Conservation (phyloP, 2,113 vertebrate species). For the Heterotilapia buettikoferi region DNA sequence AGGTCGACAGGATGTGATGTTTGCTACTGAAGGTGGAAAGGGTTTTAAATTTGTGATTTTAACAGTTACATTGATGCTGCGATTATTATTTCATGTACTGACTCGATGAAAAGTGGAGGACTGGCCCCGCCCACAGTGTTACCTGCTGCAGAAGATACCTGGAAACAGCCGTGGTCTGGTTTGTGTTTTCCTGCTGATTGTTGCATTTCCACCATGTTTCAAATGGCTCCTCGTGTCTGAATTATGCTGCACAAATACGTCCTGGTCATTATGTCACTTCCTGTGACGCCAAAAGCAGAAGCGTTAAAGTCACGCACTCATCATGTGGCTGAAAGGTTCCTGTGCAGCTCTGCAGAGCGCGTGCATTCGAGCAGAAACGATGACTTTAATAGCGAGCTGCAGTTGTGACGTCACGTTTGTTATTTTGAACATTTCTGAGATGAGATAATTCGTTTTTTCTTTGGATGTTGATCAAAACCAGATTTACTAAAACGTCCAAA, state of each 20-base stretch:
- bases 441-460: fast-evolving
- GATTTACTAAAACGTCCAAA: background rate
- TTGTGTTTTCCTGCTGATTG: too few species aligned
- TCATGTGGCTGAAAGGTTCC: fast-evolving
- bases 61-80: background rate
- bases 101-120: background rate
- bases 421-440: background rate
- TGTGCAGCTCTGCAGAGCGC: background rate
- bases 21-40: background rate
- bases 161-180: too few species aligned
- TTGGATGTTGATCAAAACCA: background rate
- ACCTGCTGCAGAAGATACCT: background rate
- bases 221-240: background rate
- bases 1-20: background rate
- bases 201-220: background rate
- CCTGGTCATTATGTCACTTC: background rate
- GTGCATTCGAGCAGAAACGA: background rate
- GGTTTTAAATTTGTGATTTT: background rate
- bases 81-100: background rate
- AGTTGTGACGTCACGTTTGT: background rate
- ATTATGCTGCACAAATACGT: background rate
- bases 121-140: background rate
- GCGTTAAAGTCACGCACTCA: background rate
- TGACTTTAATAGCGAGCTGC: background rate
- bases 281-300: background rate